Evolutionary conservation across 1,140 invertebrate species (phyloP).

Genomic region (Meloidogyne chitwoodi): DNA sequence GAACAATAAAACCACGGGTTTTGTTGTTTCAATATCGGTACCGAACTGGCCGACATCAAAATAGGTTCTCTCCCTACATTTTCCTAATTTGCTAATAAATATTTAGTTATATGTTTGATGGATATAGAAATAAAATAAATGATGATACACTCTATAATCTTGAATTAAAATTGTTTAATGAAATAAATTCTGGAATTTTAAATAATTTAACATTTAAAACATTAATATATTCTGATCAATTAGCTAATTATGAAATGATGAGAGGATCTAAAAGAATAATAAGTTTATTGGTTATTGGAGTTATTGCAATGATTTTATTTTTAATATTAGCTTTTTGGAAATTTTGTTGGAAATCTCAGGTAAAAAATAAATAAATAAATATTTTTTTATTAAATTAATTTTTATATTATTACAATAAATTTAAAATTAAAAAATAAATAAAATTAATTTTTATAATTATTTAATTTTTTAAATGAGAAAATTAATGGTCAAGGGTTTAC

Average conservation of each 20-base stretch:
- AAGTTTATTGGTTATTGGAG: slow-evolving; percentile 29
- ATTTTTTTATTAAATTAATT: no score
- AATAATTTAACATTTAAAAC: not conserved
- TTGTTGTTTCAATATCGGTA: no score
- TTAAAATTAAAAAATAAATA: no score
- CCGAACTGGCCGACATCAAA: no score
- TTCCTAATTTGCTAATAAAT: no score
- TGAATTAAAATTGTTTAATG: not conserved
- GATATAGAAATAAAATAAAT: not conserved
- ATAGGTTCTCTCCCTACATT: no score
- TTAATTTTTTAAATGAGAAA: no score
- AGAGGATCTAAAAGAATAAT: slow-evolving; percentile 21
- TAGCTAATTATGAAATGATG: slow-evolving; percentile 46
- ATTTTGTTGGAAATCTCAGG: slow-evolving; percentile 19
- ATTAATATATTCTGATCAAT: not conserved
- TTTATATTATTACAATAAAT: no score
- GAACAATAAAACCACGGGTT: no score
- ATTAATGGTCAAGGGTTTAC: no score
- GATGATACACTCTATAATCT: not conserved
- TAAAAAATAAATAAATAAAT: slow-evolving; percentile 1
- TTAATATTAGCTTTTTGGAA: slow-evolving; percentile 33
- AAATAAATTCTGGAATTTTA: not conserved
- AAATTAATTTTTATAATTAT: no score
- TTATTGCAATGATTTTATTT: slow-evolving; percentile 35
- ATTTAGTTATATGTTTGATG: not conserved